phyloP scores from a whole-genome alignment of 1,140 invertebrate genomes.

The Riptortus pedestris region DNA sequence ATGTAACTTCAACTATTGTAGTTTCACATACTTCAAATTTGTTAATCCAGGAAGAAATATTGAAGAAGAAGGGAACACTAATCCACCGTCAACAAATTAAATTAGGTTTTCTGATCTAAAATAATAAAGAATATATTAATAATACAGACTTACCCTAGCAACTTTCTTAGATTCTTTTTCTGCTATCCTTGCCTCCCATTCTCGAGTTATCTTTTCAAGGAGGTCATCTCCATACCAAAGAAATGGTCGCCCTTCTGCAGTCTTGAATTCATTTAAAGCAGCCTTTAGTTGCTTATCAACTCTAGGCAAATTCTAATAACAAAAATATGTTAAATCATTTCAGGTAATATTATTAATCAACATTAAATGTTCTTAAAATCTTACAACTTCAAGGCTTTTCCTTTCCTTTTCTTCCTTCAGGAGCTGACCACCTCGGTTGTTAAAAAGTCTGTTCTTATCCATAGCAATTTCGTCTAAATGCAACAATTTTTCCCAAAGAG shows the following conservation, averaged over 20 bases:
- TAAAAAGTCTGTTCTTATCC: constrained; percentile 61
- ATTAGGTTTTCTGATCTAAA: no score
- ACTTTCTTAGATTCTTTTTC: constrained; percentile 37
- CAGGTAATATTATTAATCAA: constrained; percentile 14
- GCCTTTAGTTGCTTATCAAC: constrained; percentile 50
- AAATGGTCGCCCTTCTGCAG: constrained; percentile 34
- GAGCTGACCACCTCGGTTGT: constrained; percentile 73
- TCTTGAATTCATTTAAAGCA: constrained; percentile 45
- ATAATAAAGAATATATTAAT: background rate
- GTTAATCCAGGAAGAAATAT: no score
- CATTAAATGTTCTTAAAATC: background rate
- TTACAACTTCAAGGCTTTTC: constrained; percentile 54
- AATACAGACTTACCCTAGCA: constrained; percentile 33
- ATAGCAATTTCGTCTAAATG: constrained; percentile 57
- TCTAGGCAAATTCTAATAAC: constrained; percentile 46
- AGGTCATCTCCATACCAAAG: constrained; percentile 11
- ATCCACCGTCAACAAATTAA: no score
- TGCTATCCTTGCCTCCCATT: no score
- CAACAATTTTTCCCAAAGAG: constrained; percentile 54
- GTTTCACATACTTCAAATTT: no score
- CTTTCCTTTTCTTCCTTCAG: constrained; percentile 73
- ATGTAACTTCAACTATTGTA: no score
- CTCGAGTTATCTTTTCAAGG: no score
- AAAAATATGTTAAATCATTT: no score
- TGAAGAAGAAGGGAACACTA: no score